Conservation (phyloP, 2,888 invertebrate genomes). For the Acanthoscelides obtectus region DNA sequence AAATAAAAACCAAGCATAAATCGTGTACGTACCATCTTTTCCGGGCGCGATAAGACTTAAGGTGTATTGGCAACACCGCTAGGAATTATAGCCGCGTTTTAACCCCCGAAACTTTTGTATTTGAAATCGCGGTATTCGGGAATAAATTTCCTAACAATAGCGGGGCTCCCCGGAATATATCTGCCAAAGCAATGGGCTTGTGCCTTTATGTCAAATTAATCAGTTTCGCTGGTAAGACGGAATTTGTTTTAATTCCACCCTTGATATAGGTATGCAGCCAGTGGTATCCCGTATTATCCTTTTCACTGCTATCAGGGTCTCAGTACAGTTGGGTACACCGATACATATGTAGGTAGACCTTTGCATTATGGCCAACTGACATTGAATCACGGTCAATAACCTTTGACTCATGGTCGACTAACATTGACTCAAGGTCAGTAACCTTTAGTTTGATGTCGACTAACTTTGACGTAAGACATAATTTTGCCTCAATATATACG, state of each 20-base stretch:
- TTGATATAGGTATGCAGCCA: neutral
- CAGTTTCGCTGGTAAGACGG: neutral
- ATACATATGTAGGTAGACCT: too few relatives aligned
- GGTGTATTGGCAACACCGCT: neutral
- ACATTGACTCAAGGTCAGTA: too few relatives aligned
- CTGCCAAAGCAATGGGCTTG: neutral
- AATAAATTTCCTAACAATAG: neutral
- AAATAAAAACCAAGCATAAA: neutral
- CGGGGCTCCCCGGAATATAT: neutral
- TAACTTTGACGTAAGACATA: too few relatives aligned
- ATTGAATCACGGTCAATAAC: too few relatives aligned
- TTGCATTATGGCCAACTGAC: too few relatives aligned
- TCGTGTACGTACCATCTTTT: neutral
- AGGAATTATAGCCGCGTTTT: neutral
- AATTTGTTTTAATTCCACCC: neutral
- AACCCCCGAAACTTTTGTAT: neutral
- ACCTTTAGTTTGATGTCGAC: too few relatives aligned
- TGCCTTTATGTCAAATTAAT: neutral
- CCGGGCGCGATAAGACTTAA: neutral
- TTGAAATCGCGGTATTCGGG: neutral
- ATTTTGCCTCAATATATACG: too few relatives aligned
- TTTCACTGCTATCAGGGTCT: too few relatives aligned
- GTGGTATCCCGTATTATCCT: too few relatives aligned
- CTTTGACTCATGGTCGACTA: too few relatives aligned
- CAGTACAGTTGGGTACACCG: too few relatives aligned